Conservation (phyloP, 2,113 vertebrate genomes). For the Melierax canorus region DNA sequence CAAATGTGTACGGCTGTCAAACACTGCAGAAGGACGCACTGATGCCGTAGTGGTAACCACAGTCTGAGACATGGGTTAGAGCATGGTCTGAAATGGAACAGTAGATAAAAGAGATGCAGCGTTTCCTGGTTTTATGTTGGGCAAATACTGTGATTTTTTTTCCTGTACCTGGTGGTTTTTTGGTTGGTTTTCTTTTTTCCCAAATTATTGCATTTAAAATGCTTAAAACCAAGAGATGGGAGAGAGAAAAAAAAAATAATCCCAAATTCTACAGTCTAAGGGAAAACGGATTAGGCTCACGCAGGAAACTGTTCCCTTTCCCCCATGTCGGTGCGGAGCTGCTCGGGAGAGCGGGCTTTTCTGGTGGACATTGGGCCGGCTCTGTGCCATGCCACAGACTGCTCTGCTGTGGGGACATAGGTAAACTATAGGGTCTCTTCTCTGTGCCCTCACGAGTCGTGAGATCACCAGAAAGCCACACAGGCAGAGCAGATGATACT, state of each 20-base stretch:
- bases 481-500: neutral
- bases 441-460: neutral
- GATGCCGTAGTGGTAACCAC: neutral
- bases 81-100: neutral
- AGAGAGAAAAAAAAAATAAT: neutral
- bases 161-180: neutral
- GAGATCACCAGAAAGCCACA: neutral
- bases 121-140: neutral
- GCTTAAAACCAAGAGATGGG: neutral
- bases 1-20: neutral
- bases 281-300: neutral
- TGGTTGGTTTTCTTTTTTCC: neutral
- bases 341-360: neutral
- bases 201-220: neutral
- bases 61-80: neutral
- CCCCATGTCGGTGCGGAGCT: neutral
- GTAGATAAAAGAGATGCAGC: neutral
- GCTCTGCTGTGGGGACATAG: neutral
- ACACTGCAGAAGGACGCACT: neutral
- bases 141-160: neutral
- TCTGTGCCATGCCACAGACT: neutral
- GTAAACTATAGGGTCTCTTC: neutral
- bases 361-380: neutral
- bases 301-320: rapidly evolving
- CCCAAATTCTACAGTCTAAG: neutral